Evolutionary conservation across 2,113 vertebrate species (phyloP).

Genomic region (Phocoena sinus): DNA sequence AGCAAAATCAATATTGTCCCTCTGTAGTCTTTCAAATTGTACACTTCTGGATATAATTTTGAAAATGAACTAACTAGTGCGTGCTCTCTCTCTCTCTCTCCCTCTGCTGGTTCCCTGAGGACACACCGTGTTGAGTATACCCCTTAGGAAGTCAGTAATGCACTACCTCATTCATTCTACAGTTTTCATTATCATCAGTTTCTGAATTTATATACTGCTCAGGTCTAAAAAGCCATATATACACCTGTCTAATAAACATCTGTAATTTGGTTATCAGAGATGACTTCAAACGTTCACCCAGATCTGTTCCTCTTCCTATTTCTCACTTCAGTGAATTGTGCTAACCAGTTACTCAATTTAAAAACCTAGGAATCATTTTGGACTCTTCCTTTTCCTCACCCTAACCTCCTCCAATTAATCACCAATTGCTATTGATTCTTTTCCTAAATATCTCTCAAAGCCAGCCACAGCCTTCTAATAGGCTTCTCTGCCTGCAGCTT

Average conservation of each 20-base stretch:
- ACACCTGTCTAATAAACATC: neutral
- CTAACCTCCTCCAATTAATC: neutral
- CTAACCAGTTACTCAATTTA: neutral
- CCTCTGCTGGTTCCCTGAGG: neutral
- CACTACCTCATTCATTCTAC: neutral
- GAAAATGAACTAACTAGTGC: neutral
- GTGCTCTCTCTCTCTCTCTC: neutral
- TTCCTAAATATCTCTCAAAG: neutral
- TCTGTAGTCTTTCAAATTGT: neutral
- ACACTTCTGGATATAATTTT: neutral
- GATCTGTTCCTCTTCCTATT: neutral
- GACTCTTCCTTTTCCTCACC: neutral
- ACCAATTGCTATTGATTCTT: neutral
- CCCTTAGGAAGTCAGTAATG: neutral
- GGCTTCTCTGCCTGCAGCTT: neutral
- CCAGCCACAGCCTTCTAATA: fast-evolving
- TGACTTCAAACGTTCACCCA: neutral
- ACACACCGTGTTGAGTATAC: neutral
- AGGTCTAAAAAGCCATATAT: neutral
- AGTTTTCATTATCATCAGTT: neutral
- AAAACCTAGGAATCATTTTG: neutral
- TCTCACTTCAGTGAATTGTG: neutral
- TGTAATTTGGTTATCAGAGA: neutral
- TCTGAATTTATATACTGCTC: neutral
- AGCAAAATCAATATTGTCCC: neutral